Conservation (phyloP, 64 coral and sea anemone genomes). For the Hydrozoanthus tunicans region DNA sequence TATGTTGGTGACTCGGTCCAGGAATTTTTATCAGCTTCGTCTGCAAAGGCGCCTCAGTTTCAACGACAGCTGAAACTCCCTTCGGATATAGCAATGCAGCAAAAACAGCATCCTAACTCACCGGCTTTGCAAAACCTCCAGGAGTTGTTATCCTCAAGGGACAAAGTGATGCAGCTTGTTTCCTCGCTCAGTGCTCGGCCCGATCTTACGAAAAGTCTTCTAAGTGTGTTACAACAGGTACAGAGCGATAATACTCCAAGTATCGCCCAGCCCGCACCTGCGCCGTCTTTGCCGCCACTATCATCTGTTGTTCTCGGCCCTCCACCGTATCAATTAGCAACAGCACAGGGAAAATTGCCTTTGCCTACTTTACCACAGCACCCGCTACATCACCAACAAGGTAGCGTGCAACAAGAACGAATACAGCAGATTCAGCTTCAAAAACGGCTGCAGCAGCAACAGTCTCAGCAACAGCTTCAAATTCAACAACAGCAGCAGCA, state of each 20-base stretch:
- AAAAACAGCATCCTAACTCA: slow-evolving; percentile 31
- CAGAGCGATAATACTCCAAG: background rate
- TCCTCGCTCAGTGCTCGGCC: slow-evolving; percentile 26
- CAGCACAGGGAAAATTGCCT: background rate
- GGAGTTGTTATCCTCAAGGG: slow-evolving; percentile 23
- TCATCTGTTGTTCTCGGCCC: background rate
- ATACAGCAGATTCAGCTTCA: background rate
- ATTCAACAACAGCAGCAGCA: slow-evolving; percentile 32
- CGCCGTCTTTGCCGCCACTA: background rate
- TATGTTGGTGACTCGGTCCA: background rate
- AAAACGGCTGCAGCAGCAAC: slow-evolving; percentile 12
- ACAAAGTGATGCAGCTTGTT: slow-evolving; percentile 40
- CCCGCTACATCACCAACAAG: background rate
- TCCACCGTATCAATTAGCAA: background rate
- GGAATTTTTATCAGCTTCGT: background rate
- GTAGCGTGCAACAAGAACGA: background rate
- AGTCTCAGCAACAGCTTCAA: background rate
- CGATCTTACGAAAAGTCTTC: slow-evolving; percentile 39
- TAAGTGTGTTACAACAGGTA: slow-evolving; percentile 12
- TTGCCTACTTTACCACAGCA: background rate
- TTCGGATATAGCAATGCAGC: background rate
- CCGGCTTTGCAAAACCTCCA: slow-evolving; percentile 34
- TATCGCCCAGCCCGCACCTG: background rate
- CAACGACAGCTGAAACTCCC: background rate
- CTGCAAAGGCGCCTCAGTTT: background rate